These are phyloP conservation scores for Xestia xanthographa DNA, from an alignment of 2,888 invertebrate species.

Conservation along the genomic window DNA sequence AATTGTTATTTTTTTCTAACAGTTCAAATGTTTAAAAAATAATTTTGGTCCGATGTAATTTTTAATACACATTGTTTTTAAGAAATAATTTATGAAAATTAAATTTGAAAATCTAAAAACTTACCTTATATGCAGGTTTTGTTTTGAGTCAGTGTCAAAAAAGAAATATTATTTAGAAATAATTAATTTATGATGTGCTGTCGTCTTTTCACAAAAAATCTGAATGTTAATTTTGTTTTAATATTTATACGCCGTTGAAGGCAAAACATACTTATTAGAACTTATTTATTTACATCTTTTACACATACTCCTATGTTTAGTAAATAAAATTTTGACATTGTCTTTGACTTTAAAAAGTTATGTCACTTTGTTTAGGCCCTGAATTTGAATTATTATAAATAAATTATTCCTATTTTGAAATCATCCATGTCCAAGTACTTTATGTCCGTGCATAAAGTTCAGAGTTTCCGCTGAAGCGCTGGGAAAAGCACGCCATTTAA, in stretches of 20 bases:
- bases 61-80: too few relatives aligned
- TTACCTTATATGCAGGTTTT: too few relatives aligned
- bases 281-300: background rate
- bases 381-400: background rate
- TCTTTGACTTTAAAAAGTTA: background rate
- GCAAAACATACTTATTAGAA: background rate
- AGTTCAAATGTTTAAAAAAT: too few relatives aligned
- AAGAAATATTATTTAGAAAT: too few relatives aligned
- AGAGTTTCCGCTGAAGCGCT: slow-evolving; percentile 21
- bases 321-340: background rate
- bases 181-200: too few relatives aligned
- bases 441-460: slow-evolving; percentile 17
- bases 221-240: too few relatives aligned
- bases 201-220: too few relatives aligned
- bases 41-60: too few relatives aligned
- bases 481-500: slow-evolving; percentile 32
- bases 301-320: background rate
- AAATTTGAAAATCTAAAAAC: too few relatives aligned
- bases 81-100: too few relatives aligned
- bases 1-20: too few relatives aligned
- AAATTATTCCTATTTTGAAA: slow-evolving; percentile 13
- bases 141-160: too few relatives aligned
- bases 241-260: background rate
- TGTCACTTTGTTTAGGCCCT: background rate
- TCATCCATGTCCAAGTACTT: background rate